Conservation (phyloP, 2,797 vertebrate species). For the Fringilla coelebs region DNA sequence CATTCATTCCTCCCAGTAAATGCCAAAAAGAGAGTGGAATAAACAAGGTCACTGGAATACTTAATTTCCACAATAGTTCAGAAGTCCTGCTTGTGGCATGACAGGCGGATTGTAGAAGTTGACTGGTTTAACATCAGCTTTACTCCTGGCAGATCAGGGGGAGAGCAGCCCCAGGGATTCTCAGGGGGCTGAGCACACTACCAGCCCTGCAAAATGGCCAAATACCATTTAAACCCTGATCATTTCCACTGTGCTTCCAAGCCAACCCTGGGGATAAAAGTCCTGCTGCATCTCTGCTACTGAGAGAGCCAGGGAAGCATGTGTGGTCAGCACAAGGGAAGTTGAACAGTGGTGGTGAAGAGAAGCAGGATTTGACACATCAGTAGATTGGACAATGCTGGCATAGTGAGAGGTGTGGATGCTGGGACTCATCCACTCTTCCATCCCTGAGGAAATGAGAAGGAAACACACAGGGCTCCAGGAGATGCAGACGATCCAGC, state of each 20-base stretch:
- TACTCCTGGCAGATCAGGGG: not conserved
- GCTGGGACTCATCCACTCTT: not conserved
- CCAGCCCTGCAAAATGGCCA: not conserved
- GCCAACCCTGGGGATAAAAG: not conserved
- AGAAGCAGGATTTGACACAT: not conserved
- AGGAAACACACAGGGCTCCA: not conserved
- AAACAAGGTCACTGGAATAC: not conserved
- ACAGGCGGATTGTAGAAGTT: not conserved
- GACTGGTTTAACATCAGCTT: not conserved
- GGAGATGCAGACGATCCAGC: not conserved
- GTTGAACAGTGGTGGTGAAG: not conserved
- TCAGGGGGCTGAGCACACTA: not conserved
- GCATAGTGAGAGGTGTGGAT: not conserved
- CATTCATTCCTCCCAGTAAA: not conserved
- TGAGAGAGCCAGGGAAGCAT: not conserved
- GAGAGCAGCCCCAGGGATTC: not conserved
- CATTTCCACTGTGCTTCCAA: not conserved
- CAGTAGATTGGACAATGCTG: not conserved
- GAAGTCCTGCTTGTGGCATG: not conserved
- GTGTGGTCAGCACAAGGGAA: not conserved
- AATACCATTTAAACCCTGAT: not conserved
- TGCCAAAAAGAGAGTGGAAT: not conserved
- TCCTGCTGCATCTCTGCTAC: not conserved
- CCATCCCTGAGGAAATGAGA: not conserved
- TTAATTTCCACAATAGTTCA: not conserved